Base-by-base conservation (phyloP, 1,140 invertebrate species). In the Leguminivora glycinivorella region DNA sequence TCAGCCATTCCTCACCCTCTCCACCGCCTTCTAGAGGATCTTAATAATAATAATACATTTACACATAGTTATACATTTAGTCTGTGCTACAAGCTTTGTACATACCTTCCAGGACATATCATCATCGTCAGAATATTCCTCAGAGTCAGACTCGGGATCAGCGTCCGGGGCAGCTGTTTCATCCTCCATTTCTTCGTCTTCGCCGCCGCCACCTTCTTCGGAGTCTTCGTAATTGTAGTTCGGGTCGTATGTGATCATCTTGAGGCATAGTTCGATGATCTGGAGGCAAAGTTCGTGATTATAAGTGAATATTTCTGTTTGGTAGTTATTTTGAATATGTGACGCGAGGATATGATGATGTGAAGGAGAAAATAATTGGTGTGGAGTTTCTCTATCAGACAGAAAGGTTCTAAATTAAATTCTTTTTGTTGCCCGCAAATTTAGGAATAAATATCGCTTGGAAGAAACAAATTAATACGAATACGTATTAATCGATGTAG, bases 81-180 rank as follows among this genome's bases (percentile, higher is more conserved):
- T 34, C 31, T 7, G 7, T 43, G 38, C 14, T 14, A 43, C 14
- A 43, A 4, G 22, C 7, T 4, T 9, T 19, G 43, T 9, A 52
- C 5, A 43, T 69, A 90, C 96, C 93, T 99, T 99, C 99, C 99
- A 99, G 70, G 97, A 98, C 96, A 99, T 98, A 87, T 99, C 99
- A 88, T 99, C 99, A 92, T 99, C 98, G 90, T 99, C 98, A 40
- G 98, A 99, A 85, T 99, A 99, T 80, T 98, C 97, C 80, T 98
- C 97, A 75, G 98, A 98, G 56, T 95, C 96, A 17, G 86, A 88
- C 17, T 90, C 89, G 4, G 86, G 84, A 1, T 90, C 88, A 10
- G 80, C 83, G 52, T 95, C 95, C 52, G 94, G 96, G 71, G 96
- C 95, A 14, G 96, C 94, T 38, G 94, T 94, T 72, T 95, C 94